phyloP scores from a whole-genome alignment of 2,888 invertebrate genomes.

The Serripes groenlandicus region DNA sequence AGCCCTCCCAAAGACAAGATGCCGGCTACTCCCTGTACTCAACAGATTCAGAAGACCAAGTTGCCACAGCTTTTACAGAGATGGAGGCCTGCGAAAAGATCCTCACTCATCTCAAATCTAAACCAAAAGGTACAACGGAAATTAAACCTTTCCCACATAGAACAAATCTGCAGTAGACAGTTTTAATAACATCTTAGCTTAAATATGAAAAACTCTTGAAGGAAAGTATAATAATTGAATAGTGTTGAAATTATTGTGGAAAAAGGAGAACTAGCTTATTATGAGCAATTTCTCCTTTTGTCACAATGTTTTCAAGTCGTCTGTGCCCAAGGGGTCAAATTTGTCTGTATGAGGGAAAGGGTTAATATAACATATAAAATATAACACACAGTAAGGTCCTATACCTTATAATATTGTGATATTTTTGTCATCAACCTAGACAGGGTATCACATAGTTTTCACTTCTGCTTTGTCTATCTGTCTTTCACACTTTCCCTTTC shows the following conservation, averaged over 20 bases:
- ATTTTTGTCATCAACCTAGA: background rate
- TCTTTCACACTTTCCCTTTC: too few relatives aligned
- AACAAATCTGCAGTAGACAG: conserved; percentile 70
- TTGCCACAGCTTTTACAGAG: conserved; percentile 64
- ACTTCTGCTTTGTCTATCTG: too few relatives aligned
- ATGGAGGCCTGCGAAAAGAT: conserved; percentile 74
- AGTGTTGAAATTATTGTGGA: background rate
- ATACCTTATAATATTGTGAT: background rate
- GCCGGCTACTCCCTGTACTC: conserved; percentile 79
- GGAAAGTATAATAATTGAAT: background rate
- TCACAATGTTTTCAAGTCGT: background rate
- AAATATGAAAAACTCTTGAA: background rate
- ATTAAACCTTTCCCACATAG: conserved; percentile 72
- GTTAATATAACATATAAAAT: background rate
- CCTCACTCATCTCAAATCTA: conserved; percentile 69
- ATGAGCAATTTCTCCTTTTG: background rate
- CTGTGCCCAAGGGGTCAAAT: background rate
- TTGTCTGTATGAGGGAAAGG: background rate
- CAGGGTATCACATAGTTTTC: too few relatives aligned
- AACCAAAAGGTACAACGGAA: conserved; percentile 72
- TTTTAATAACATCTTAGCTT: conserved; percentile 4
- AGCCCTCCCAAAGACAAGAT: conserved; percentile 67
- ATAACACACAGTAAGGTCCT: background rate
- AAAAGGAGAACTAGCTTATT: background rate
- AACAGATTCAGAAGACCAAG: conserved; percentile 71